A percentile compares a stretch with the other conserved stretches of the same genome.
phyloP scores from a whole-genome alignment of 2,888 invertebrate genomes.

The Tetranychus piercei region DNA sequence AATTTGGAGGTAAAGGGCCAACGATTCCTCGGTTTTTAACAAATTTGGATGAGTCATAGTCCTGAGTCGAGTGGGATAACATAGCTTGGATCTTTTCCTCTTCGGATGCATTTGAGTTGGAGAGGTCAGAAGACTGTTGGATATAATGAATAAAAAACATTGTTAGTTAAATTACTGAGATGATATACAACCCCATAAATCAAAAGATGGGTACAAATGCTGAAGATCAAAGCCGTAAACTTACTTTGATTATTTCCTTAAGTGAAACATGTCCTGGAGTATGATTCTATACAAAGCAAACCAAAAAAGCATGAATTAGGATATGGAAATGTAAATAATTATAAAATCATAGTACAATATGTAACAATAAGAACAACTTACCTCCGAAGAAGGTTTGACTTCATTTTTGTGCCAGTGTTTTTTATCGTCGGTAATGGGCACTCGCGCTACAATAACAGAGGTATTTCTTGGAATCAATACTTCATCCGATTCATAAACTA shows the following conservation, averaged over 20 bases:
- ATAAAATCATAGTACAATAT: too few relatives aligned
- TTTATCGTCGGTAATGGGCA: slow-evolving; percentile 50
- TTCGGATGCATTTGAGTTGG: slow-evolving; percentile 76
- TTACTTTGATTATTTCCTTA: slow-evolving; percentile 5
- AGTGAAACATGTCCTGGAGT: neutral
- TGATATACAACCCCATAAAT: too few relatives aligned
- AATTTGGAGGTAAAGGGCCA: slow-evolving; percentile 60
- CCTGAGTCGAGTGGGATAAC: slow-evolving; percentile 89
- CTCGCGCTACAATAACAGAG: slow-evolving; percentile 77
- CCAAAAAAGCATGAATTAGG: too few relatives aligned
- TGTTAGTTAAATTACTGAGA: too few relatives aligned
- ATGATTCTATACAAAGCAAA: neutral
- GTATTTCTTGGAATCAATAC: slow-evolving; percentile 90
- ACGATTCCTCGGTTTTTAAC: slow-evolving; percentile 11
- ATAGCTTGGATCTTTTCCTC: slow-evolving; percentile 93
- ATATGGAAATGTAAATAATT: too few relatives aligned
- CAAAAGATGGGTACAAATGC: slow-evolving; percentile 9
- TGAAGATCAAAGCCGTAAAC: slow-evolving; percentile 5
- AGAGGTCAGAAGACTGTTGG: slow-evolving; percentile 51
- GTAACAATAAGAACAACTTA: too few relatives aligned
- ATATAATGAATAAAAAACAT: too few relatives aligned
- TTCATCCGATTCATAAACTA: slow-evolving; percentile 59
- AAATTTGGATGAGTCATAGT: slow-evolving; percentile 93
- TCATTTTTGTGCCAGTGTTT: neutral
- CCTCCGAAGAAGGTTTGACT: neutral